Evolutionary conservation across 1,140 invertebrate genomes (phyloP).

Genomic region (Daktulosphaira vitifoliae): DNA sequence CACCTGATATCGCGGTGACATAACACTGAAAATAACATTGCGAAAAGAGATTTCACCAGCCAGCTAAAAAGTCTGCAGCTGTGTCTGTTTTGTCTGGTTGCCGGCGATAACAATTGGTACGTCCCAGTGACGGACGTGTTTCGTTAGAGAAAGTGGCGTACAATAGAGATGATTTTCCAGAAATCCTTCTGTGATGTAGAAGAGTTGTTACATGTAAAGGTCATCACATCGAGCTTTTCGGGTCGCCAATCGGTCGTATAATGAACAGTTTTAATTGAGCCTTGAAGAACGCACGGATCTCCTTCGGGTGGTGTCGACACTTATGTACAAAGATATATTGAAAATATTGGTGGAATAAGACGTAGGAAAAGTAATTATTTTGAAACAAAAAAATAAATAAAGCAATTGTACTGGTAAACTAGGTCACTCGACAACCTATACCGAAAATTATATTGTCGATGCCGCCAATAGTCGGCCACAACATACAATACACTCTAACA

Average conservation of each 20-base stretch:
- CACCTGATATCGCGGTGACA: too few species aligned
- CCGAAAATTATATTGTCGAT: slow-evolving; percentile 10
- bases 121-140: too few species aligned
- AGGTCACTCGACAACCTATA: slow-evolving; percentile 1
- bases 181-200: background rate
- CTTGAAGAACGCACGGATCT: background rate
- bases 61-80: too few species aligned
- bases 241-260: background rate
- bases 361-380: slow-evolving; percentile 21
- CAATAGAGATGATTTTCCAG: too few species aligned
- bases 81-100: too few species aligned
- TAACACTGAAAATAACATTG: too few species aligned
- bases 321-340: background rate
- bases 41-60: too few species aligned
- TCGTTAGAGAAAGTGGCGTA: too few species aligned
- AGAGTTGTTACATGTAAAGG: background rate
- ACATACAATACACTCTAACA: too few species aligned
- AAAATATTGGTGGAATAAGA: background rate
- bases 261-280: background rate
- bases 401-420: slow-evolving; percentile 22
- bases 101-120: too few species aligned
- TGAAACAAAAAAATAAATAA: slow-evolving; percentile 12
- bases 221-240: background rate
- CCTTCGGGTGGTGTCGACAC: background rate
- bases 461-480: background rate